A percentile compares a stretch with the other conserved stretches of the same genome.
phyloP scores from a whole-genome alignment of 1,140 invertebrate genomes.

The Panulirus ornatus region DNA sequence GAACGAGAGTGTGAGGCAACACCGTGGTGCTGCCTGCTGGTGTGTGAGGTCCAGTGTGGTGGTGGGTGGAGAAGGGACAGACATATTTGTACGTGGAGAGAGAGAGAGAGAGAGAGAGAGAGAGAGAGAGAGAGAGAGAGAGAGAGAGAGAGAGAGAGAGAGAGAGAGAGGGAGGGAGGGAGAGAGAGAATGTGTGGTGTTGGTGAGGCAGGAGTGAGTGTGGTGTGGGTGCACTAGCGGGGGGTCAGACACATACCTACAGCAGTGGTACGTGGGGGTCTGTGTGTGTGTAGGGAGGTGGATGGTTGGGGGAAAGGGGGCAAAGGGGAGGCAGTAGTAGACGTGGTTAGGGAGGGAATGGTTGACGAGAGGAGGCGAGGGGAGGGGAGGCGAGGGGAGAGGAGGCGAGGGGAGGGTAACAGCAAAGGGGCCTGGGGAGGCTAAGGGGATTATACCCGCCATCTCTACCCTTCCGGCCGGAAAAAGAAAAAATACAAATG shows the following conservation, averaged over 20 bases:
- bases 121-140: constrained; percentile 37
- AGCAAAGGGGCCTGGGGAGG: neutral
- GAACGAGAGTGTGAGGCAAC: no score
- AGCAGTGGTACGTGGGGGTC: neutral
- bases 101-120: no score
- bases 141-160: neutral
- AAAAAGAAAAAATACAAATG: neutral
- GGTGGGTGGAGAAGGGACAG: no score
- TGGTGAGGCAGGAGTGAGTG: neutral
- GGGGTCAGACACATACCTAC: no score
- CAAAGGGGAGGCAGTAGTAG: neutral
- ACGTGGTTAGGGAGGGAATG: neutral
- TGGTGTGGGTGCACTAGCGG: no score
- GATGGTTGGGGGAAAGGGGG: neutral
- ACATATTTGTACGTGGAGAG: no score
- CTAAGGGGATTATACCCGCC: neutral
- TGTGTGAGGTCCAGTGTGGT: no score
- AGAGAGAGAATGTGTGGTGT: neutral
- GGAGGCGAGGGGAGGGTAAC: neutral
- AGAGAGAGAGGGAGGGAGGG: no score
- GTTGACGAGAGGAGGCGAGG: neutral
- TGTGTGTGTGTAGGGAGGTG: neutral
- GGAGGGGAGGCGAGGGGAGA: neutral
- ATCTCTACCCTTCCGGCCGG: no score
- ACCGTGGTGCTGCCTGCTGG: no score